Conservation (phyloP, 2,797 vertebrate species). For the Gallirallus australis region DNA sequence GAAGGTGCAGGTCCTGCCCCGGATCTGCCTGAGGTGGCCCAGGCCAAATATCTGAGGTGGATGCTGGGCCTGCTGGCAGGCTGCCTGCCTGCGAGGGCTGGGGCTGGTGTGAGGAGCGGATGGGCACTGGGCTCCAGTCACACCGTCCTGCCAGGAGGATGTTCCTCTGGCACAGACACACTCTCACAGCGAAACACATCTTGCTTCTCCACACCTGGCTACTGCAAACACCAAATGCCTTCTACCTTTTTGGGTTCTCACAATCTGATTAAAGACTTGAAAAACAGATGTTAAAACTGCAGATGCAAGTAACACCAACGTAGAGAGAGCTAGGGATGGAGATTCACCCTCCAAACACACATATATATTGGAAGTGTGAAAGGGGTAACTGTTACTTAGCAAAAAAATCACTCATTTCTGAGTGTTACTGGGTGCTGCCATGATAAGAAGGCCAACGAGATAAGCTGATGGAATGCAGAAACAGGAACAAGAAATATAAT, state of each 20-base stretch:
- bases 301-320: background rate
- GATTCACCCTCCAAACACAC: background rate
- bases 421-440: background rate
- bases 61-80: background rate
- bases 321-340: background rate
- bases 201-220: fast-evolving
- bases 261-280: background rate
- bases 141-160: background rate
- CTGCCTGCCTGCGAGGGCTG: fast-evolving
- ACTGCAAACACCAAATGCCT: background rate
- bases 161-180: fast-evolving
- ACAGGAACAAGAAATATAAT: background rate
- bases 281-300: background rate
- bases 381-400: background rate
- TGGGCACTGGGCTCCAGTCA: fast-evolving
- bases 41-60: fast-evolving
- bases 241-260: background rate
- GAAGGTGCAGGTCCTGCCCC: fast-evolving
- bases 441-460: background rate
- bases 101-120: fast-evolving
- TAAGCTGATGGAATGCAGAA: background rate
- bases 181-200: fast-evolving
- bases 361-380: background rate
- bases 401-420: background rate
- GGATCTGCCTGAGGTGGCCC: fast-evolving